Evolutionary conservation across 2,888 invertebrate genomes (phyloP).

Genomic region (Polyploca ridens): DNA sequence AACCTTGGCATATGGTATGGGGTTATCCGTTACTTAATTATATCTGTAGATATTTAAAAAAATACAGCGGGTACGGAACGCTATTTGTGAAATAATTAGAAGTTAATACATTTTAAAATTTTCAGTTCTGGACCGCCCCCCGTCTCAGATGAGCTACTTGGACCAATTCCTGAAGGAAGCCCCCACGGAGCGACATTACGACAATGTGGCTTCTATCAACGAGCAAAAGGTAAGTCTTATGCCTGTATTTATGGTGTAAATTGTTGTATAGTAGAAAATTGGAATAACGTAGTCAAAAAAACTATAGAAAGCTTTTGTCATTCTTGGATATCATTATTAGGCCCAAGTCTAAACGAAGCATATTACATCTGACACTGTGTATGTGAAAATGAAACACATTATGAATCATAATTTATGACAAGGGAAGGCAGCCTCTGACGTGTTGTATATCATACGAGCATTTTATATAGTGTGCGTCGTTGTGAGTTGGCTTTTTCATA

Average conservation of each 20-base stretch:
- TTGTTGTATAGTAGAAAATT: neutral
- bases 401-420: too few species aligned
- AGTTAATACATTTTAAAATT: constrained; percentile 24
- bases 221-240: constrained; percentile 69
- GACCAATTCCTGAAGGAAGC: constrained; percentile 95
- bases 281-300: neutral
- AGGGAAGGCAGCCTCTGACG: too few species aligned
- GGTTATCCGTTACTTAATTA: constrained; percentile 13
- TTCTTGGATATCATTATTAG: neutral
- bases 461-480: too few species aligned
- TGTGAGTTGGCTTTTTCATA: too few species aligned
- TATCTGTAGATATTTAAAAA: constrained; percentile 12
- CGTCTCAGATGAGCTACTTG: constrained; percentile 95
- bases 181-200: constrained; percentile 76
- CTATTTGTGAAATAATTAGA: constrained; percentile 3
- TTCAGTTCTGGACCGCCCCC: constrained; percentile 93
- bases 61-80: constrained; percentile 4
- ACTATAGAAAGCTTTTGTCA: neutral
- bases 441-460: too few species aligned
- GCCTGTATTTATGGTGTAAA: constrained; percentile 16
- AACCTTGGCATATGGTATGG: constrained; percentile 1
- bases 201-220: constrained; percentile 73
- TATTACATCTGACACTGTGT: neutral
- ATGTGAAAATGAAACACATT: too few species aligned
- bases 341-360: too few species aligned